Evolutionary conservation across 2,113 vertebrate species (phyloP).

Genomic region (Oryzias melastigma): DNA sequence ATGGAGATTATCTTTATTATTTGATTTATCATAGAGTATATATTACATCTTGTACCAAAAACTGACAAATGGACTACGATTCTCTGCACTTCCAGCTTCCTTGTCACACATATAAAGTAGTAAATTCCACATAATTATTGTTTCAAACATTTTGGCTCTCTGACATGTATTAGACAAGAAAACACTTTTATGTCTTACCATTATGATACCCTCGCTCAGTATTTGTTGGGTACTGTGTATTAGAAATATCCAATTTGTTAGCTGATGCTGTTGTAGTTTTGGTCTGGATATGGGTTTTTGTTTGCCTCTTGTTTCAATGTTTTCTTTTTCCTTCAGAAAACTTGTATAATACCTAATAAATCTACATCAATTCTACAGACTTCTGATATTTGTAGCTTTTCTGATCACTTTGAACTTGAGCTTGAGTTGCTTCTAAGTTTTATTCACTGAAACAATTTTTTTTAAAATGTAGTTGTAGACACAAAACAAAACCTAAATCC

Average conservation of each 20-base stretch:
- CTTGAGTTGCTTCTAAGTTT: no score
- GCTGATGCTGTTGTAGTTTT: slow-evolving; percentile 73
- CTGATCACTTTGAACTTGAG: neutral
- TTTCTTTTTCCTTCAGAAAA: slow-evolving; percentile 70
- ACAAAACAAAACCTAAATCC: no score
- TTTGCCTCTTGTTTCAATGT: slow-evolving; percentile 71
- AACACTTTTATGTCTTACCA: slow-evolving; percentile 73
- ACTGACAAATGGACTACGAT: slow-evolving; percentile 45
- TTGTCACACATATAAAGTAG: slow-evolving; percentile 42
- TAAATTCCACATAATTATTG: slow-evolving; percentile 13
- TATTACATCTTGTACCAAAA: slow-evolving; percentile 69
- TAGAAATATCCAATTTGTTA: slow-evolving; percentile 72
- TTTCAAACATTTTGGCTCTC: slow-evolving; percentile 8
- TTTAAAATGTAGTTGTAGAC: no score
- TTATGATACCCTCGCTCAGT: slow-evolving; percentile 70
- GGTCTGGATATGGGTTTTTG: slow-evolving; percentile 71
- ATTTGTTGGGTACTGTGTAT: slow-evolving; percentile 74
- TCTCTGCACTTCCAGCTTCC: slow-evolving; percentile 56
- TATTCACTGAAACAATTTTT: no score
- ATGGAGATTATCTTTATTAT: slow-evolving; percentile 50
- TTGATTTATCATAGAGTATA: slow-evolving; percentile 54
- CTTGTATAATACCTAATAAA: slow-evolving; percentile 79
- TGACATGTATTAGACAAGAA: slow-evolving; percentile 59
- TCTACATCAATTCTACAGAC: slow-evolving; percentile 59
- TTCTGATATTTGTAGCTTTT: slow-evolving; percentile 5